phyloP scores from a whole-genome alignment of 2,888 invertebrate genomes.

The Formica aserva region DNA sequence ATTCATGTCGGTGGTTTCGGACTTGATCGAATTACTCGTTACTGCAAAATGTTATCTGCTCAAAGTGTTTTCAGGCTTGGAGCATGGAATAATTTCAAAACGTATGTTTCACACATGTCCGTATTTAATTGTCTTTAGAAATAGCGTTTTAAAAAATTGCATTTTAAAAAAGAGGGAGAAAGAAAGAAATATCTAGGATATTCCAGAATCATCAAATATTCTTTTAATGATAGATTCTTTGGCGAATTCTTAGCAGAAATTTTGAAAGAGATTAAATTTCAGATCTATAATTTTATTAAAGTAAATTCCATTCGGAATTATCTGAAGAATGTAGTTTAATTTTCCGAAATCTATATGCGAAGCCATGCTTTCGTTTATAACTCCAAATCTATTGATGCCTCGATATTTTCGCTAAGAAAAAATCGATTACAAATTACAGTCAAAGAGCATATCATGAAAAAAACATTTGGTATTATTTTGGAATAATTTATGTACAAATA shows the following conservation, averaged over 20 bases:
- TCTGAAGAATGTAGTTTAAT: neutral
- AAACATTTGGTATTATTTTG: neutral
- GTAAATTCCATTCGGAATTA: neutral
- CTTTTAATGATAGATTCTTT: neutral
- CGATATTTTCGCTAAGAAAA: neutral
- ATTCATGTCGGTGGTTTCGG: neutral
- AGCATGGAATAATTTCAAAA: neutral
- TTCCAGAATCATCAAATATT: neutral
- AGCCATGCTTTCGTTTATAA: neutral
- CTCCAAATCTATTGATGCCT: neutral
- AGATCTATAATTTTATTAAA: neutral
- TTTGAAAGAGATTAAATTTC: neutral
- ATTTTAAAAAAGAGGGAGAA: neutral
- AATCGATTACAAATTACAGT: neutral
- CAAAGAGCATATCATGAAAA: neutral
- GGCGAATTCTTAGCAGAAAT: neutral
- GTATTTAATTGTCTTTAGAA: conserved; percentile 10
- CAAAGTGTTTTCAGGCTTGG: neutral
- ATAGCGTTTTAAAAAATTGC: neutral
- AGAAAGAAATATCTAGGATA: neutral
- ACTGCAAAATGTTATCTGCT: neutral
- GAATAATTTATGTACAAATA: neutral
- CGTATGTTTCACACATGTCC: neutral
- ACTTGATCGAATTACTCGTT: conserved; percentile 8
- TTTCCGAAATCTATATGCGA: neutral